Evolutionary conservation across 2,113 vertebrate genomes (phyloP).

Genomic region (Mormoops blainvillei): DNA sequence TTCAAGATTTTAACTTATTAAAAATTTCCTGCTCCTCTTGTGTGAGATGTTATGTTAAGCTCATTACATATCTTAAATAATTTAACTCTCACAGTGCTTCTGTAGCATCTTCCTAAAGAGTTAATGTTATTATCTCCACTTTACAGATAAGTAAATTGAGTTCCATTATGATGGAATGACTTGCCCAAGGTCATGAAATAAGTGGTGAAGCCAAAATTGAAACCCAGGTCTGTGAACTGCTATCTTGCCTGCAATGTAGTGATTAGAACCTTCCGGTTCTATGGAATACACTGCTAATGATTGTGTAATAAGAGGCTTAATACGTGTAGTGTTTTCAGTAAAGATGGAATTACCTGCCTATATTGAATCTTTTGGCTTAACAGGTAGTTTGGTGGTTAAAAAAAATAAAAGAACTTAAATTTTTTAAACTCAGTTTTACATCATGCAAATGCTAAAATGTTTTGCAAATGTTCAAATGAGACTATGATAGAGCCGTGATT

Average conservation of each 20-base stretch:
- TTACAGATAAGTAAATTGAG: background rate
- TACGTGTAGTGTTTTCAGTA: background rate
- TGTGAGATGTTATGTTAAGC: background rate
- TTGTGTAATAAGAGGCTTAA: background rate
- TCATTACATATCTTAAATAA: background rate
- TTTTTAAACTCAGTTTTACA: background rate
- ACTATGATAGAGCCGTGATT: background rate
- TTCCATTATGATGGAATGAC: background rate
- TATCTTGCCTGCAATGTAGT: background rate
- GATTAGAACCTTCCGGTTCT: background rate
- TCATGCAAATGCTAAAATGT: background rate
- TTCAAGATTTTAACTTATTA: conserved; percentile 1
- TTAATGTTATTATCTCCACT: background rate
- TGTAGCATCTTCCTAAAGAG: background rate
- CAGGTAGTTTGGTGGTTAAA: background rate
- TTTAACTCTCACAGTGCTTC: background rate
- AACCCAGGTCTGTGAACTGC: background rate
- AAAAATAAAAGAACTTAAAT: background rate
- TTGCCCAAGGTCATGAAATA: background rate
- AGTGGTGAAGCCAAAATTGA: background rate
- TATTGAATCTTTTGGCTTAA: background rate
- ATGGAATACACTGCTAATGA: background rate
- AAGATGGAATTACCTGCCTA: background rate
- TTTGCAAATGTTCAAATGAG: background rate
- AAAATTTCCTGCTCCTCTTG: background rate